phyloP scores from a whole-genome alignment of 2,797 vertebrate species.

The Erithacus rubecula region DNA sequence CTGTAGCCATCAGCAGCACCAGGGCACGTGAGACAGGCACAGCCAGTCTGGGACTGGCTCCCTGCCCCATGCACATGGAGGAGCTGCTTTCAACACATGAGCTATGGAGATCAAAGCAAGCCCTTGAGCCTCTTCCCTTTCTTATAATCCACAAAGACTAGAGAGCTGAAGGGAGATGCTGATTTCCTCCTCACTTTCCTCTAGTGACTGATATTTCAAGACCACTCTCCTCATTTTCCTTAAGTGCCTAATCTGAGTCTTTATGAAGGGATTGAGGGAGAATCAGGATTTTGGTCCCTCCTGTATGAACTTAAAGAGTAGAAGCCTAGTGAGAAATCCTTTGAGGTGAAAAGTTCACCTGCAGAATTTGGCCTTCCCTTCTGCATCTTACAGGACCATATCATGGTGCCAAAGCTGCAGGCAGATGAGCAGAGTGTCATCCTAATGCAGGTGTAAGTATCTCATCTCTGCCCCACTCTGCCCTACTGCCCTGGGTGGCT shows the following conservation, averaged over 20 bases:
- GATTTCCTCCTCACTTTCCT: not conserved
- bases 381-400: not conserved
- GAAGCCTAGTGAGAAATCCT: not conserved
- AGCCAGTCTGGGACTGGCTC: not conserved
- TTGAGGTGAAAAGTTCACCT: not conserved
- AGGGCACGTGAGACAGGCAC: not conserved
- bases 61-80: not conserved
- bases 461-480: not conserved
- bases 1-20: accelerated
- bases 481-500: not conserved
- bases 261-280: not conserved
- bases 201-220: not conserved
- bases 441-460: not conserved
- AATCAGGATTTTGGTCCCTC: not conserved
- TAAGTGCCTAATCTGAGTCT: not conserved
- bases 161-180: not conserved
- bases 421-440: not conserved
- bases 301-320: not conserved
- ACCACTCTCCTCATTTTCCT: not conserved
- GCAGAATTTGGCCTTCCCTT: not conserved
- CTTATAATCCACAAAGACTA: not conserved
- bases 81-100: not conserved
- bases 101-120: not conserved
- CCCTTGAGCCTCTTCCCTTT: not conserved
- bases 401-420: not conserved